Evolutionary conservation across 2,797 vertebrate genomes (phyloP), one percentile per base, ranked within the genome.

Genomic region (Iguana delicatissima): DNA sequence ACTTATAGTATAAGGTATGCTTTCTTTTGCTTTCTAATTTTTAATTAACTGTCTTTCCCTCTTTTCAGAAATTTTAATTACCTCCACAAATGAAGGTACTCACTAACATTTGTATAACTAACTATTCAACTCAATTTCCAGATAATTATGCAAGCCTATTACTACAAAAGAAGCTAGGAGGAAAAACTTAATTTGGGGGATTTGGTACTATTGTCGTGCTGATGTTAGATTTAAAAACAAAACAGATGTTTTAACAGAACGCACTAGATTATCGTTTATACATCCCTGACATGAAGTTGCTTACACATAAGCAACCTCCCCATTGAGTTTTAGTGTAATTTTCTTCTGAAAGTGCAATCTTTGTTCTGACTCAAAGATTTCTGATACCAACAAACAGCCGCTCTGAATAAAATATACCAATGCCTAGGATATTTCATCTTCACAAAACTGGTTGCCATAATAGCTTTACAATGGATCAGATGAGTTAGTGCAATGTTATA

Each of bases 31-130:
- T 90, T 3, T 89, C 81, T 64, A 4, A 87, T 38, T 77, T 88
- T 93, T 84, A 88, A 81, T 91, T 89, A 89, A 85, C 1, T 1
- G 55, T 16, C 80, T 87, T 83, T 88, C 88, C 42, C 81, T 69
- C 0, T 86, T n/a, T 22, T 38, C 79, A 80, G 6, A 91, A 90
- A 92, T 86, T 77, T 81, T 8, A 50, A 18, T 59, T 93, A 32
- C 4, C 79, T 67, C 69, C 20, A 81, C 73, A 91, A 73, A 85
- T 80, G 64, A 91, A 91, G 62, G 52, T 88, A 29, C 50, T 52
- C 18, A 29, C 84, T 80, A 80, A 80, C 62, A 72, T 80, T 3
- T 42, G 20, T 4, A 57, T 84, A 83, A 55, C 69, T 77, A 84
- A 73, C 6, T 72, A 0, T 80, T 89, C 86, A 20, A 55, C 55